Conservation (phyloP, 2,797 vertebrate species). For the Ctenosaura bakeri region DNA sequence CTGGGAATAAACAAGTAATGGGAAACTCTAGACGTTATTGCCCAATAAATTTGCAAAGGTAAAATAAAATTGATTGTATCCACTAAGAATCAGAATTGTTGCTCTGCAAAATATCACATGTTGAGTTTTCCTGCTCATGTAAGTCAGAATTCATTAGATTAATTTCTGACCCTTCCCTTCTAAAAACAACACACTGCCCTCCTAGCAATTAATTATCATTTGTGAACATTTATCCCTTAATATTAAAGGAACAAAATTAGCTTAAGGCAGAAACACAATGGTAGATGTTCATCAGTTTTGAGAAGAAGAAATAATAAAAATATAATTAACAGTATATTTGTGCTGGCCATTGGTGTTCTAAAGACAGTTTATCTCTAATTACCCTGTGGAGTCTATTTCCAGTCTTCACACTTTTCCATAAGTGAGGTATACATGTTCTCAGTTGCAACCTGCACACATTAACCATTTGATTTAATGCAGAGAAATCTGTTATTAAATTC, state of each 20-base stretch:
- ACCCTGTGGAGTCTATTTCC: background rate
- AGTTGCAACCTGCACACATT: background rate
- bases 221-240: slow-evolving; percentile 8
- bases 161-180: slow-evolving; percentile 23
- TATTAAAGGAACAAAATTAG: background rate
- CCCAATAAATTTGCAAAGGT: slow-evolving; percentile 56
- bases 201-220: slow-evolving; percentile 18
- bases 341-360: background rate
- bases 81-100: slow-evolving; percentile 27
- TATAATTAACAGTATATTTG: background rate
- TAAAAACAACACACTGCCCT: background rate
- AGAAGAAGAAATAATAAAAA: slow-evolving; percentile 23
- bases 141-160: slow-evolving; percentile 43
- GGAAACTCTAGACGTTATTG: slow-evolving; percentile 63
- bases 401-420: background rate
- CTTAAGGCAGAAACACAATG: background rate
- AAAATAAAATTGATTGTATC: slow-evolving; percentile 49
- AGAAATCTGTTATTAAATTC: background rate
- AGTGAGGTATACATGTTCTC: background rate
- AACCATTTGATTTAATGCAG: background rate
- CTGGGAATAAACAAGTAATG: slow-evolving; percentile 57
- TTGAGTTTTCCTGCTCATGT: slow-evolving; percentile 33
- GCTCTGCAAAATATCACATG: slow-evolving; percentile 29
- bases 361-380: background rate
- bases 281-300: slow-evolving; percentile 5